These are phyloP conservation scores for Amphipyra tragopoginis DNA, from an alignment of 2,888 invertebrate genomes.

Conservation along the genomic window DNA sequence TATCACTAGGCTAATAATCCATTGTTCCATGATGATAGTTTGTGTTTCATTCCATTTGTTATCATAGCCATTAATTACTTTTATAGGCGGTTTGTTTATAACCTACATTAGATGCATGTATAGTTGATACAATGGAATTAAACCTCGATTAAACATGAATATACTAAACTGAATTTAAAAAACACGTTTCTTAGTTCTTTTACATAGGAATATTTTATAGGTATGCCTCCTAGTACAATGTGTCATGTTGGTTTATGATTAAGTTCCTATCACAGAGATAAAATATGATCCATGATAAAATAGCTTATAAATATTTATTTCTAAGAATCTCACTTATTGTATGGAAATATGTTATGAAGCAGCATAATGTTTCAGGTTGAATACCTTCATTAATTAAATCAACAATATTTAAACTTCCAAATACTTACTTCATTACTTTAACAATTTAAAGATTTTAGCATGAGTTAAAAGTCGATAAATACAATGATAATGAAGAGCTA, in stretches of 20 bases:
- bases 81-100: conserved; percentile 45
- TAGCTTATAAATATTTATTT: conserved; percentile 28
- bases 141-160: conserved; percentile 3
- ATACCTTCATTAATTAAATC: conserved; percentile 18
- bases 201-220: conserved; percentile 8
- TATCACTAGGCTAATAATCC: conserved; percentile 60
- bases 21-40: conserved; percentile 55
- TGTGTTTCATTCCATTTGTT: conserved; percentile 37
- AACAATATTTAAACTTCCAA: neutral
- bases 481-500: too few relatives aligned
- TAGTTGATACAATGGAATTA: conserved; percentile 14
- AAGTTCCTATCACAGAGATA: conserved; percentile 47
- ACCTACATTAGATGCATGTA: conserved; percentile 34
- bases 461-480: too few relatives aligned
- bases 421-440: too few relatives aligned
- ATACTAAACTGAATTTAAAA: neutral
- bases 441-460: too few relatives aligned
- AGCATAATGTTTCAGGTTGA: conserved; percentile 5
- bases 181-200: conserved; percentile 1
- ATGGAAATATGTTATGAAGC: conserved; percentile 15
- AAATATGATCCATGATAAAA: conserved; percentile 40
- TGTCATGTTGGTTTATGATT: conserved; percentile 31
- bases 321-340: conserved; percentile 21
- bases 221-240: conserved; percentile 4
- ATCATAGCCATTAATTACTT: conserved; percentile 45